Evolutionary conservation across 2,797 vertebrate species (phyloP).

Genomic region (Sciurus carolinensis): DNA sequence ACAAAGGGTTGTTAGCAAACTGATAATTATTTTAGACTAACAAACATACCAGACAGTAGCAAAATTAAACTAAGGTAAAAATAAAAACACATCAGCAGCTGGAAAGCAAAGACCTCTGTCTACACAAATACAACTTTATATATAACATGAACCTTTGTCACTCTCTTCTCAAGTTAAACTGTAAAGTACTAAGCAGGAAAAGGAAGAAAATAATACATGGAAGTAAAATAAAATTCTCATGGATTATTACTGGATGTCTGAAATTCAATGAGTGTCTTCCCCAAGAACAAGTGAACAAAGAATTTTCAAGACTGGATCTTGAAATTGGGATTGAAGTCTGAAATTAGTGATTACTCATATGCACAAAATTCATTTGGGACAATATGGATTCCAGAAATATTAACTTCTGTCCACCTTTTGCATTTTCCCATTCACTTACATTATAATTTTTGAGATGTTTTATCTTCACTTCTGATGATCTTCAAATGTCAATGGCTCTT

Average conservation of each 20-base stretch:
- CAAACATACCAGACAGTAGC: slow-evolving; percentile 19
- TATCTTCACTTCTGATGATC: slow-evolving; percentile 85
- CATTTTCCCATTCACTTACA: slow-evolving; percentile 83
- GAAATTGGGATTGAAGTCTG: slow-evolving; percentile 42
- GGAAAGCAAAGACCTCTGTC: slow-evolving; percentile 37
- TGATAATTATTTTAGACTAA: slow-evolving; percentile 20
- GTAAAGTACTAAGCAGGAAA: slow-evolving; percentile 52
- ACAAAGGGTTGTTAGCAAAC: background rate
- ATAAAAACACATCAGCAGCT: background rate
- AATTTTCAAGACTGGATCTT: slow-evolving; percentile 43
- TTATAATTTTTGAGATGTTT: slow-evolving; percentile 85
- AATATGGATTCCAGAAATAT: slow-evolving; percentile 65
- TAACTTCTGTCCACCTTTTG: slow-evolving; percentile 63
- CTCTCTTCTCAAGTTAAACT: background rate
- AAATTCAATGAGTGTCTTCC: slow-evolving; percentile 41
- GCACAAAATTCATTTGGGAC: slow-evolving; percentile 55
- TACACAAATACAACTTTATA: slow-evolving; percentile 35
- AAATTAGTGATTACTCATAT: slow-evolving; percentile 64
- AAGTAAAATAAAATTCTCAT: slow-evolving; percentile 56
- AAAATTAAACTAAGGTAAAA: slow-evolving; percentile 56
- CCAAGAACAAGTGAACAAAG: slow-evolving; percentile 21
- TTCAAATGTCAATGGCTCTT: slow-evolving; percentile 85
- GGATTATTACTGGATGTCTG: slow-evolving; percentile 63
- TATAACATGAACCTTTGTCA: background rate
- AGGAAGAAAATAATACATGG: background rate